Evolutionary conservation across 2,113 vertebrate genomes (phyloP).

Genomic region (Danio rerio): DNA sequence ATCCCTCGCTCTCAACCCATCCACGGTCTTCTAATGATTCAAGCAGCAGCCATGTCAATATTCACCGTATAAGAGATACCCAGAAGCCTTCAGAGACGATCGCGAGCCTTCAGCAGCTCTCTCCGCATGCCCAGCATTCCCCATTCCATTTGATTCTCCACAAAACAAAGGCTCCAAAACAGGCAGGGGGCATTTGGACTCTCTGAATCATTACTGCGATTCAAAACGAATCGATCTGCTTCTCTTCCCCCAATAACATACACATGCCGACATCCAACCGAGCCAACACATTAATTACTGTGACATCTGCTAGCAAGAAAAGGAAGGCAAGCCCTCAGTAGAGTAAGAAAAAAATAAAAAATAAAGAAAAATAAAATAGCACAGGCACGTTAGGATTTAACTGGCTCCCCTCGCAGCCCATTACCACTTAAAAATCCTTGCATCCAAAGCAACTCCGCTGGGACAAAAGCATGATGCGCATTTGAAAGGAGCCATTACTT

Average conservation of each 20-base stretch:
- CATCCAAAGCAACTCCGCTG: not conserved
- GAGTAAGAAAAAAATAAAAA: not conserved
- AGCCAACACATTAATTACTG: constrained; percentile 26
- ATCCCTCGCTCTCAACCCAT: constrained; percentile 70
- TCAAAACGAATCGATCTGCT: constrained; percentile 46
- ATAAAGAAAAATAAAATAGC: not conserved
- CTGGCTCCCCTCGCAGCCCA: constrained; percentile 11
- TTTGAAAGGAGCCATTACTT: constrained; percentile 40
- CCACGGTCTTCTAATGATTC: constrained; percentile 73
- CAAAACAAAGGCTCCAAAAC: constrained; percentile 51
- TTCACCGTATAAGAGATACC: constrained; percentile 50
- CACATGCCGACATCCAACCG: constrained; percentile 25
- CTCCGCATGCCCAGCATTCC: constrained; percentile 27
- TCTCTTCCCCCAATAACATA: constrained; percentile 27
- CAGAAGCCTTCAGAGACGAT: constrained; percentile 45
- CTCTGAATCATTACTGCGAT: constrained; percentile 35
- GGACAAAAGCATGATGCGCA: constrained; percentile 23
- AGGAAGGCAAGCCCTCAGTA: not conserved
- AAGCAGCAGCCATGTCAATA: constrained; percentile 63
- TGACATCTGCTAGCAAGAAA: constrained; percentile 7
- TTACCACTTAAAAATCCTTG: constrained; percentile 32
- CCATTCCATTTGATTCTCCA: constrained; percentile 50
- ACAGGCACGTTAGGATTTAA: constrained; percentile 3
- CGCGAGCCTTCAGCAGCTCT: constrained; percentile 49
- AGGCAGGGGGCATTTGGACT: constrained; percentile 27